Base-by-base conservation (phyloP, 2,797 vertebrate genomes). In the Thunnus albacares region DNA sequence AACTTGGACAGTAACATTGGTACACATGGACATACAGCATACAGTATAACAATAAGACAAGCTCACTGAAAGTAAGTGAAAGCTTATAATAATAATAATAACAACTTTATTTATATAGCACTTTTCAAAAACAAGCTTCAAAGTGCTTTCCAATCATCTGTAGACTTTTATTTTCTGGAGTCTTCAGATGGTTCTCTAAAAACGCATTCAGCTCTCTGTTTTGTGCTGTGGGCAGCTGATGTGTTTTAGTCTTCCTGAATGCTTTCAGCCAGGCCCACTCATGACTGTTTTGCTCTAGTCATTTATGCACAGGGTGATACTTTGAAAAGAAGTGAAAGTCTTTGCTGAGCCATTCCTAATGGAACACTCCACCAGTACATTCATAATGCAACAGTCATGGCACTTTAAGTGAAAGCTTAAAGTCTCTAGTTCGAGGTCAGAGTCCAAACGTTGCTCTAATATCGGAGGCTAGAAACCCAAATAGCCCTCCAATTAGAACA, bases 341-440 rank as follows among this genome's bases (percentile, higher is more conserved):
- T 83, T 75, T 83, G 85, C 75, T 81, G 76, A 91, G 80, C 85
- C 79, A 83, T 56, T 81, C n/a, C 75, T 81, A 86, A 87, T 88
- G 82, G 81, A 83, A 82, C 55, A 66, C 64, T 75, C 71, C 51
- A 72, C 75, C 5, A 61, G 22, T 51, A 13, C 85, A 90, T 90
- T 85, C 65, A 89, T 91, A 84, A 89, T 89, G 85, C 83, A 81
- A 47, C 18, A 84, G 76, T 70, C 45, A 1, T 22, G 3, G 61
- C 80, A 75, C 79, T 88, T 45, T 77, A 73, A 79, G 22, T 47
- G 70, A 81, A 85, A 87, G 87, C 87, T 89, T 85, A 38, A 38
- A 38, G 84, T 86, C 67, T 85, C 55, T 65, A 72, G 73, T 75
- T 60, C 35, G 77, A 88, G 79, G 89, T 86, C 81, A 75, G 57